Percentiles rank a stretch among this genome's conserved stretches.
These are phyloP conservation scores for Ivindomyrus marchei DNA, from an alignment of 2,113 vertebrate species.

Conservation along the genomic window DNA sequence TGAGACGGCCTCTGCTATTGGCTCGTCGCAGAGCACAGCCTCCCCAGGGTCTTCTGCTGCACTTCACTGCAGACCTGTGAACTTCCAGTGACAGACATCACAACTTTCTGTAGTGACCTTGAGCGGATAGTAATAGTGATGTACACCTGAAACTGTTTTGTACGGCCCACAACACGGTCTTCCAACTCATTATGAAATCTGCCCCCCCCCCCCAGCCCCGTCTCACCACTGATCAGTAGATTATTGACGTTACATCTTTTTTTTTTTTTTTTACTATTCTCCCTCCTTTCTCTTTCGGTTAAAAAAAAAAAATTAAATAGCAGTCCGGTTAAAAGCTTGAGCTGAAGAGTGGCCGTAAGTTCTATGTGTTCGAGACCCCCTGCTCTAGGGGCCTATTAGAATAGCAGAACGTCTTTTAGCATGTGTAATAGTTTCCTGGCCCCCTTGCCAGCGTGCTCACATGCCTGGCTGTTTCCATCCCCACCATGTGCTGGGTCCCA, in stretches of 20 bases:
- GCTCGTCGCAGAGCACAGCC: not conserved
- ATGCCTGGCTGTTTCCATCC: not conserved
- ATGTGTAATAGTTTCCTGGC: not conserved
- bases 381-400: not conserved
- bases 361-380: not conserved
- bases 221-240: not conserved
- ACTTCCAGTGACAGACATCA: not conserved
- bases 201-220: no score
- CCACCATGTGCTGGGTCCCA: not conserved
- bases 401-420: not conserved
- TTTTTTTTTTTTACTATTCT: not conserved
- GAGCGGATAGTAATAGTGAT: not conserved
- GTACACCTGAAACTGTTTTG: not conserved
- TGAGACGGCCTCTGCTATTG: not conserved
- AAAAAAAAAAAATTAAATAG: not conserved
- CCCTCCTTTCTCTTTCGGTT: not conserved
- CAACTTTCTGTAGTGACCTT: not conserved
- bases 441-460: not conserved
- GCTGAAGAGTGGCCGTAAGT: not conserved
- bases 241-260: not conserved
- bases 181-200: not conserved
- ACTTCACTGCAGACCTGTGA: not conserved
- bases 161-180: not conserved
- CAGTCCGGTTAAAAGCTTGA: not conserved
- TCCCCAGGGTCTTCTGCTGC: not conserved